Percentiles rank a stretch among this genome's conserved stretches.
Evolutionary conservation across 2,797 vertebrate species (phyloP).

Genomic region (Lindbergichthys nudifrons): DNA sequence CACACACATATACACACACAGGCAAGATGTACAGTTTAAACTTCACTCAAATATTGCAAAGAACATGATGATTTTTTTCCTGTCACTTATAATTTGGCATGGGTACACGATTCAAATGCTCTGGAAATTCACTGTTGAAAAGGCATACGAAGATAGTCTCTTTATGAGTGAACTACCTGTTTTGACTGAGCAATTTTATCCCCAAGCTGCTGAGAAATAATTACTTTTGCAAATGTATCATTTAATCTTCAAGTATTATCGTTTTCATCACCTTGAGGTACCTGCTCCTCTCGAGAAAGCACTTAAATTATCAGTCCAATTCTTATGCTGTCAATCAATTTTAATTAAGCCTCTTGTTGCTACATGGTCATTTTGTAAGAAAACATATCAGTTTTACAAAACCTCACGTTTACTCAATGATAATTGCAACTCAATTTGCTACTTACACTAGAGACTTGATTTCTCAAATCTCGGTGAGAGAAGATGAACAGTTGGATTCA

Average conservation of each 20-base stretch:
- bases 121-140: conserved; percentile 8
- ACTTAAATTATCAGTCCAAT: conserved; percentile 27
- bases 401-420: background rate
- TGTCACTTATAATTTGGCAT: conserved; percentile 36
- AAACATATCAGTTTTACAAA: background rate
- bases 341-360: conserved; percentile 22
- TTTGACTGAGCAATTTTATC: conserved; percentile 27
- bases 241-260: background rate
- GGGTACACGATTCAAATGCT: conserved; percentile 18
- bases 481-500: background rate
- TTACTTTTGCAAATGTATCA: conserved; percentile 9
- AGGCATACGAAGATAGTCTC: background rate
- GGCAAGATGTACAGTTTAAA: conserved; percentile 36
- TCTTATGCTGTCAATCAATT: conserved; percentile 20
- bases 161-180: conserved; percentile 10
- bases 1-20: conserved; percentile 9
- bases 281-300: conserved; percentile 9
- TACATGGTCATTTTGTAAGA: background rate
- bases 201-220: conserved; percentile 24
- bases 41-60: conserved; percentile 15
- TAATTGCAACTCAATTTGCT: background rate
- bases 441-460: background rate
- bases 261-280: conserved; percentile 16
- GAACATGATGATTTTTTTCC: conserved; percentile 11
- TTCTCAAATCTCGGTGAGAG: background rate